A percentile compares a stretch with the other conserved stretches of the same genome.
phyloP scores from a whole-genome alignment of 2,797 vertebrate species.

The Labroides dimidiatus region DNA sequence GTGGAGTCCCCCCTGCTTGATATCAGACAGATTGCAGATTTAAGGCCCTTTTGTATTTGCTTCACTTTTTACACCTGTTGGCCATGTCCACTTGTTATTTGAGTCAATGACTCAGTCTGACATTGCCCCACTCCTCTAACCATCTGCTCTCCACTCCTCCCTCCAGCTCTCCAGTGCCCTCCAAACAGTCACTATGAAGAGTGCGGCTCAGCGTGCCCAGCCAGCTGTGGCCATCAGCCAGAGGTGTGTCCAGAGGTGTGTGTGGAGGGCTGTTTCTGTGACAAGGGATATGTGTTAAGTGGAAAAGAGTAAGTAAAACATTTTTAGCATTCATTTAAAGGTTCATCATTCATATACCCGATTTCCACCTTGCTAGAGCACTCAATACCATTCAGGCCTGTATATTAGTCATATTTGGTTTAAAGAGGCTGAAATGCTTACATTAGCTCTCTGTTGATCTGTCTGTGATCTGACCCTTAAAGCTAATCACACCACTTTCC shows the following conservation, averaged over 20 bases:
- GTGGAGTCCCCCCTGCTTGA: not conserved
- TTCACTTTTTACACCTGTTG: too few relatives aligned
- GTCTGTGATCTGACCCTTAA: too few relatives aligned
- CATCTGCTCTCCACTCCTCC: not conserved
- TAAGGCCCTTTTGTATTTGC: not conserved
- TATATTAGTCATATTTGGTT: too few relatives aligned
- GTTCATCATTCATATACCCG: too few relatives aligned
- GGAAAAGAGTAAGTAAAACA: conserved; percentile 25
- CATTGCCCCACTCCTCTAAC: not conserved
- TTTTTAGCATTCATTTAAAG: too few relatives aligned
- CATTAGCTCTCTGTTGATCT: too few relatives aligned
- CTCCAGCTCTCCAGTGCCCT: conserved; percentile 25
- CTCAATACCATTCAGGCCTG: too few relatives aligned
- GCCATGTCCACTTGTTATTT: too few relatives aligned
- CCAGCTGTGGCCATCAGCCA: conserved; percentile 20
- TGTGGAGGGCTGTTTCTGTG: conserved; percentile 48
- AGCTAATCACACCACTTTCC: too few relatives aligned
- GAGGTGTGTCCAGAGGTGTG: conserved; percentile 3
- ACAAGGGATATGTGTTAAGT: conserved; percentile 31
- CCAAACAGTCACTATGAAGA: conserved; percentile 30
- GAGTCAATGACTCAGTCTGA: too few relatives aligned
- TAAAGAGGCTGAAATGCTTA: too few relatives aligned
- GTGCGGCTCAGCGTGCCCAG: conserved; percentile 38
- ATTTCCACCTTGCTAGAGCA: too few relatives aligned
- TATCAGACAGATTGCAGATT: not conserved